A percentile compares a stretch with the other conserved stretches of the same genome.
phyloP scores from a whole-genome alignment of 64 coral and sea anemone species.

The Orbicella faveolata region DNA sequence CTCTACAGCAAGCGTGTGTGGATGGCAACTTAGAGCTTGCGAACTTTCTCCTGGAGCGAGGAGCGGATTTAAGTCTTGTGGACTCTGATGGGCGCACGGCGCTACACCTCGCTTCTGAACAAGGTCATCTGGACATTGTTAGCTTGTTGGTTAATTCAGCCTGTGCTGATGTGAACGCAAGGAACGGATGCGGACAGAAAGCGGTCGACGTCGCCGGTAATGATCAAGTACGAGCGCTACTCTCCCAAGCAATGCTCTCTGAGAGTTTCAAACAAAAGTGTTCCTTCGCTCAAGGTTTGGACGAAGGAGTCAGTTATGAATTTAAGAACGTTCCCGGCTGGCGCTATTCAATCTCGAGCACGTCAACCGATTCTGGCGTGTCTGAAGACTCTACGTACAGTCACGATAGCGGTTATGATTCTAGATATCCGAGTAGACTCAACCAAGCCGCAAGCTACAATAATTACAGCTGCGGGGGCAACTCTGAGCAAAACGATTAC shows the following conservation, averaged over 20 bases:
- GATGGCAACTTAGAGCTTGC: slow-evolving; percentile 54
- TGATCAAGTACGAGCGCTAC: slow-evolving; percentile 60
- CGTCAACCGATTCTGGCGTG: slow-evolving; percentile 69
- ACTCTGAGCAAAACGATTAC: neutral
- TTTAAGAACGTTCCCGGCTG: slow-evolving; percentile 61
- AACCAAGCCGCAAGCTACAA: neutral
- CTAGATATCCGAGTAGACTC: slow-evolving; percentile 25
- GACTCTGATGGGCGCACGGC: slow-evolving; percentile 44
- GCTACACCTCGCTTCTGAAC: slow-evolving; percentile 58
- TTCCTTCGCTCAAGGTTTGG: neutral
- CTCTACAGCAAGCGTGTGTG: slow-evolving; percentile 52
- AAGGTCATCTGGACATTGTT: slow-evolving; percentile 58
- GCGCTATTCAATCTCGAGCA: slow-evolving; percentile 63
- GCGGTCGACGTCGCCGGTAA: slow-evolving; percentile 54
- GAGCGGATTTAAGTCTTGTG: slow-evolving; percentile 55
- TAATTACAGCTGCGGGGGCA: neutral
- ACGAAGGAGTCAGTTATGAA: neutral
- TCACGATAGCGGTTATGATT: slow-evolving; percentile 48
- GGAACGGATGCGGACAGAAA: slow-evolving; percentile 37
- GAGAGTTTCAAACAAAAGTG: slow-evolving; percentile 71
- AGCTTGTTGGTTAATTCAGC: slow-evolving; percentile 69
- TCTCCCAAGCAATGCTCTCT: slow-evolving; percentile 63
- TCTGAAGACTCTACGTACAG: slow-evolving; percentile 47
- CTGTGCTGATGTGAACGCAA: slow-evolving; percentile 66
- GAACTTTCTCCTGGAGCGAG: slow-evolving; percentile 68